Base-by-base conservation (phyloP, 2,888 invertebrate species). In the Onthophagus sagittarius region DNA sequence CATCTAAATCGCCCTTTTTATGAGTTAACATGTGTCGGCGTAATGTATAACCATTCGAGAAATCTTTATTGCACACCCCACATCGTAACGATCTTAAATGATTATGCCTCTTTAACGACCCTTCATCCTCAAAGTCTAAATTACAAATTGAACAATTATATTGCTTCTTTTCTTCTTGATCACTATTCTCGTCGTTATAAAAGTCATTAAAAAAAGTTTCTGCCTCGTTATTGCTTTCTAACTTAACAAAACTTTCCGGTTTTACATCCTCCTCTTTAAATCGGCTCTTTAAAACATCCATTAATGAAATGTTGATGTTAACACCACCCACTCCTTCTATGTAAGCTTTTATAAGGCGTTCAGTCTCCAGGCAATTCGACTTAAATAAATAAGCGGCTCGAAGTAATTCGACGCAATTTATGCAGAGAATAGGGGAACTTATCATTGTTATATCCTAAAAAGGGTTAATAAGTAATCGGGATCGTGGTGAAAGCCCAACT, bases 371-470 rank as follows among this genome's bases (percentile, higher is more conserved):
- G 15, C 67, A 67, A 32, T 3, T 67, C 6, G 31, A 31, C 13
- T 67, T 67, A 31, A 67, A 67, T 32, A 32, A 67, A 67, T 67
- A 67, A 1, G 67, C n/a, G 1, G 67, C 23, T 11, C 32, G 67
- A n/a, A 67, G 67, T 67, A 67, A 67, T 31, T 67, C 67, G 2
- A 23, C 9, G 23, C 67, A 67, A 31, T 32, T 67, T 23, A 13
- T 13, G n/a, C 67, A 67, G 13, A 67, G n/a, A n/a, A 67, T n/a
- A 9, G 67, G 31, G 11, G 67, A 67, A 5, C 6, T n/a, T 7
- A 67, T 32, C 67, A 67, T 31, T 9, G 23, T n/a, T 31, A 67
- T 67, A 13, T 67, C 67, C 67, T 67, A 15, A 67, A 67, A 67
- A 31, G 23, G 31, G 23, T 15, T 31, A 31, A 67, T 6, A 13